Conservation (phyloP, 64 coral and sea anemone genomes). For the Stylophora pistillata region DNA sequence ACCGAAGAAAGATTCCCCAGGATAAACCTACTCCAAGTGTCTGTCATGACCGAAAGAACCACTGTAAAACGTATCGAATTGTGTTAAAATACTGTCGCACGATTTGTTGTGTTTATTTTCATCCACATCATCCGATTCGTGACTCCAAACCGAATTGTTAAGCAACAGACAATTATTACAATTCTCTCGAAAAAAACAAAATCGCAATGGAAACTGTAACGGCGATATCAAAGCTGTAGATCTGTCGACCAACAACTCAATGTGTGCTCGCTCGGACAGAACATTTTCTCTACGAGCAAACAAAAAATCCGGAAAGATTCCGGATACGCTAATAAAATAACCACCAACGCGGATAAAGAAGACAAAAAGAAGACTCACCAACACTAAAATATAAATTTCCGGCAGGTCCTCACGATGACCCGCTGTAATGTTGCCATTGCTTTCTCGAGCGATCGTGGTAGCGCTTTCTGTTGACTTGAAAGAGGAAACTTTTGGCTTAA, state of each 20-base stretch:
- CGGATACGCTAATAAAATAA: constrained; percentile 22
- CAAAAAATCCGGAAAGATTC: constrained; percentile 2
- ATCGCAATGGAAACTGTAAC: constrained; percentile 34
- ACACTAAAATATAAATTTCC: constrained; percentile 55
- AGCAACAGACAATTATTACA: constrained; percentile 34
- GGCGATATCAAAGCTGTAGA: background rate
- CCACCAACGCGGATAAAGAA: background rate
- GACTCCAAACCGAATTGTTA: constrained; percentile 4
- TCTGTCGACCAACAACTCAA: background rate
- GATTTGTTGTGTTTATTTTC: background rate
- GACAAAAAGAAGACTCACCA: constrained; percentile 27
- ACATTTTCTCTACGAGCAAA: constrained; percentile 9
- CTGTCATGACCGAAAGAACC: constrained; percentile 12
- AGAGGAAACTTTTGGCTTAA: constrained; percentile 3
- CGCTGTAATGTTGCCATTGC: background rate
- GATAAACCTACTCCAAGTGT: constrained; percentile 13
- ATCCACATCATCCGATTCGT: constrained; percentile 17
- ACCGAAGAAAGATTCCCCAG: background rate
- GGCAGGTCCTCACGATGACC: constrained; percentile 28
- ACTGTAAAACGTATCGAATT: constrained; percentile 16
- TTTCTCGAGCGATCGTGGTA: background rate
- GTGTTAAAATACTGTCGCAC: background rate
- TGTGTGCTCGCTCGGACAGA: background rate
- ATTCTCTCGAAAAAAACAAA: constrained; percentile 9
- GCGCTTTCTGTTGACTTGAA: constrained; percentile 5